Conservation (phyloP, 1,140 invertebrate species). For the Ceratina australensis region DNA sequence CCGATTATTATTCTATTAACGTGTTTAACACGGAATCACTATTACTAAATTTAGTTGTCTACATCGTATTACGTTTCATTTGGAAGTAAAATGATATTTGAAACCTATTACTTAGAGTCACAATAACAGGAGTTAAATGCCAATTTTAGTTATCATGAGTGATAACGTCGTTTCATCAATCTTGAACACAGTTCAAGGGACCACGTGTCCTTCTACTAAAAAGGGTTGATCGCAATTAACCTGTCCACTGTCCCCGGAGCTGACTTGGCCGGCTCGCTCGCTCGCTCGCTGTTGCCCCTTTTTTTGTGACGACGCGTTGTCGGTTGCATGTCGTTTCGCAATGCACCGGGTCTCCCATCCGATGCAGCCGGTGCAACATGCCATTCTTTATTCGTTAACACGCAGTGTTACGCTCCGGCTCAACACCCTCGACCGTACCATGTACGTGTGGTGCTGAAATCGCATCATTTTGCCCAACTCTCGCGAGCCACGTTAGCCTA, state of each 20-base stretch:
- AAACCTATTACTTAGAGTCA: too few relatives aligned
- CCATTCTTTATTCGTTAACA: conserved; percentile 59
- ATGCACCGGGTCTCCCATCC: conserved; percentile 41
- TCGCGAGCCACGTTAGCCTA: not conserved
- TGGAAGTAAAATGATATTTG: too few relatives aligned
- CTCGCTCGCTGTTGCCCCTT: conserved; percentile 18
- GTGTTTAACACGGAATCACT: too few relatives aligned
- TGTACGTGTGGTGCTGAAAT: conserved; percentile 1
- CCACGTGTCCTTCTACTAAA: not conserved
- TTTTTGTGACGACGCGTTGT: conserved; percentile 48
- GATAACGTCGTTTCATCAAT: not conserved
- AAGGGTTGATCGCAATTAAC: conserved; percentile 34
- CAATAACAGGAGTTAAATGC: too few relatives aligned
- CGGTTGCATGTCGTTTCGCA: conserved; percentile 46
- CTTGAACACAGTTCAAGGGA: not conserved
- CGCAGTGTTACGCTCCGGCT: conserved; percentile 10
- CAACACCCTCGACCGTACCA: too few relatives aligned
- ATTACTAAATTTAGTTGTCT: too few relatives aligned
- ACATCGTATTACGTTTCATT: too few relatives aligned
- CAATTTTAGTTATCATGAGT: not conserved
- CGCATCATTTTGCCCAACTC: conserved; percentile 28
- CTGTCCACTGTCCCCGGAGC: not conserved
- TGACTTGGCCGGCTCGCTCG: conserved; percentile 26
- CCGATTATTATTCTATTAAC: too few relatives aligned
- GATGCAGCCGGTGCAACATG: conserved; percentile 48